Evolutionary conservation across 1,140 invertebrate genomes (phyloP).

Genomic region (Nilaparvata lugens): DNA sequence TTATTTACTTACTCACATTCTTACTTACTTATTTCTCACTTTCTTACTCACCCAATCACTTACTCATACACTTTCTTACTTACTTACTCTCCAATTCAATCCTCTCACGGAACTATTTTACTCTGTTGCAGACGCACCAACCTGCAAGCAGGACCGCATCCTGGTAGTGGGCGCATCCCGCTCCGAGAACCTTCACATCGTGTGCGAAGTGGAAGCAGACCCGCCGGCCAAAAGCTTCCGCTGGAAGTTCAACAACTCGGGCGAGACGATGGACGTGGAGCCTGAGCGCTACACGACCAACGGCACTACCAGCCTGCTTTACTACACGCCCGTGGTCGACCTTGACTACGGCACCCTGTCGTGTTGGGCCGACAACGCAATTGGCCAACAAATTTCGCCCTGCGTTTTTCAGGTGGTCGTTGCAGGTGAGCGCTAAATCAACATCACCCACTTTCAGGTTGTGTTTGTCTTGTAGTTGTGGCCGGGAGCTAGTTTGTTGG

Average conservation of each 20-base stretch:
- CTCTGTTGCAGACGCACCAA: conserved; percentile 60
- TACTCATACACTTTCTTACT: no score
- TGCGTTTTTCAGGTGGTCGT: conserved; percentile 72
- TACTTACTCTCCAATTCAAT: no score
- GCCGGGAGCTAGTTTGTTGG: no score
- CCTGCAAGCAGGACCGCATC: conserved; percentile 63
- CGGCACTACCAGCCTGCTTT: conserved; percentile 41
- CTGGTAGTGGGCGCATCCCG: conserved; percentile 73
- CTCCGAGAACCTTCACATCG: conserved; percentile 70
- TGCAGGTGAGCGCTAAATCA: conserved; percentile 59
- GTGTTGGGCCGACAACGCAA: conserved; percentile 68
- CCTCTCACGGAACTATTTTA: no score
- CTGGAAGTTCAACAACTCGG: conserved; percentile 87
- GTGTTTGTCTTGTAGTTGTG: no score
- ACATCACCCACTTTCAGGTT: no score
- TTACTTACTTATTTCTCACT: no score
- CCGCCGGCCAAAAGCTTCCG: conserved; percentile 73
- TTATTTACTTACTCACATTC: no score
- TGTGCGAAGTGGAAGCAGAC: conserved; percentile 79
- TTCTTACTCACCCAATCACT: no score
- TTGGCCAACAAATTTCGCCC: conserved; percentile 61
- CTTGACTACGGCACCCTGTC: conserved; percentile 63
- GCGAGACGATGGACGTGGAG: conserved; percentile 68
- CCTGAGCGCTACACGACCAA: conserved; percentile 51
- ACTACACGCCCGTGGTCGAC: conserved; percentile 42